Percentiles rank a stretch among this genome's conserved stretches.
phyloP scores from a whole-genome alignment of 2,888 invertebrate species.

The Cremastinae sp. region DNA sequence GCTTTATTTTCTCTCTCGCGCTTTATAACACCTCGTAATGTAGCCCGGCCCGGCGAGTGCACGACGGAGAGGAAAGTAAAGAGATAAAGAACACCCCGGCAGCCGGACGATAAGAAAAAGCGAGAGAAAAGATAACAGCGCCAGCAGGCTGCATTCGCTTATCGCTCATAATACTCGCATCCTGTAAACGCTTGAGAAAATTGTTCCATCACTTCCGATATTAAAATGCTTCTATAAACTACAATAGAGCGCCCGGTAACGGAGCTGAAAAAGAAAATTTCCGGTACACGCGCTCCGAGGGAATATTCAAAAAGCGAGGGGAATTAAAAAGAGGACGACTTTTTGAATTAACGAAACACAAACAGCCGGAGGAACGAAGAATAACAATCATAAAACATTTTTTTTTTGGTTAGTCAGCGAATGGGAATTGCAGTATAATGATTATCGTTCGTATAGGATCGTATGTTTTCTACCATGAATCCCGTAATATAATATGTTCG shows the following conservation, averaged over 20 bases:
- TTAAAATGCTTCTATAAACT: conserved; percentile 46
- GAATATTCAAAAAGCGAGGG: neutral
- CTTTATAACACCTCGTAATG: conserved; percentile 60
- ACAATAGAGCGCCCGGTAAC: neutral
- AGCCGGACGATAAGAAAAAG: neutral
- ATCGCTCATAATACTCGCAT: conserved; percentile 52
- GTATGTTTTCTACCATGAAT: too few species aligned
- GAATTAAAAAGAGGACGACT: neutral
- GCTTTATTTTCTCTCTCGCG: conserved; percentile 54
- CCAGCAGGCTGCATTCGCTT: conserved; percentile 25
- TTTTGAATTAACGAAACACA: too few species aligned
- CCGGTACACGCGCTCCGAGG: neutral
- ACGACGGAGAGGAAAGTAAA: neutral
- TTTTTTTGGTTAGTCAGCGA: too few species aligned
- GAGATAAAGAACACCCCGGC: neutral
- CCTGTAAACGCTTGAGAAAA: conserved; percentile 28
- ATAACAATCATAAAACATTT: too few species aligned
- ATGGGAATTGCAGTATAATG: too few species aligned
- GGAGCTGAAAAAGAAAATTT: neutral
- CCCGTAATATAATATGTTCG: too few species aligned
- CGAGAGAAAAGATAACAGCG: neutral
- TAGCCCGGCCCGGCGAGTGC: conserved; percentile 31
- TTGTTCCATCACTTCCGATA: conserved; percentile 57
- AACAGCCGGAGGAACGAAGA: too few species aligned
- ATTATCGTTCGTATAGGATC: too few species aligned